Conservation (phyloP, 1,140 invertebrate genomes). For the Intoshia linei region DNA sequence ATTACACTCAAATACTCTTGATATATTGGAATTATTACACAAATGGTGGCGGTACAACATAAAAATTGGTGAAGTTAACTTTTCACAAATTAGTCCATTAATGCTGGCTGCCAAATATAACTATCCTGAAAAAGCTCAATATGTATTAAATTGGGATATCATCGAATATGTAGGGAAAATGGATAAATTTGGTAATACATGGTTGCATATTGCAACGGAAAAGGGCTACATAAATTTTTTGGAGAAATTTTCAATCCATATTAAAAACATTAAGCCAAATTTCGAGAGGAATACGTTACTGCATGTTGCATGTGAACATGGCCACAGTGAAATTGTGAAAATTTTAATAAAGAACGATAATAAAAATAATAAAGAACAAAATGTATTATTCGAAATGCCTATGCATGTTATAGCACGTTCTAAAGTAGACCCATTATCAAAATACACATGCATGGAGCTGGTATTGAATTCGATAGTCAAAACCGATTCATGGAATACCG, state of each 20-base stretch:
- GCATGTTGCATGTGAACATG: slow-evolving; percentile 3
- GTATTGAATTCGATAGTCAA: too few species aligned
- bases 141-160: slow-evolving; percentile 2
- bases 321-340: neutral
- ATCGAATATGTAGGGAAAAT: slow-evolving; percentile 3
- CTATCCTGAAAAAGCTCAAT: neutral
- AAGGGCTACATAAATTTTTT: neutral
- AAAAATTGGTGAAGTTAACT: too few species aligned
- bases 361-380: neutral
- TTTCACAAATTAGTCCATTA: neutral
- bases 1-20: too few species aligned
- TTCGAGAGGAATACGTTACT: slow-evolving; percentile 1
- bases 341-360: slow-evolving; percentile 1
- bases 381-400: too few species aligned
- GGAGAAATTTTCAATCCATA: neutral
- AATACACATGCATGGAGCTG: too few species aligned
- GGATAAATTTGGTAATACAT: slow-evolving; percentile 6
- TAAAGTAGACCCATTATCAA: too few species aligned
- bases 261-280: slow-evolving; percentile 2
- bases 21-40: too few species aligned
- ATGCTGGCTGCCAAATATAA: neutral
- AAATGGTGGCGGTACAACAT: too few species aligned
- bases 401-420: too few species aligned
- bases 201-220: slow-evolving; percentile 6
- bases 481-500: too few species aligned